Percentiles rank a stretch among this genome's conserved stretches.
These are phyloP conservation scores for Nesidiocoris tenuis DNA, from an alignment of 2,888 invertebrate species.

Conservation along the genomic window DNA sequence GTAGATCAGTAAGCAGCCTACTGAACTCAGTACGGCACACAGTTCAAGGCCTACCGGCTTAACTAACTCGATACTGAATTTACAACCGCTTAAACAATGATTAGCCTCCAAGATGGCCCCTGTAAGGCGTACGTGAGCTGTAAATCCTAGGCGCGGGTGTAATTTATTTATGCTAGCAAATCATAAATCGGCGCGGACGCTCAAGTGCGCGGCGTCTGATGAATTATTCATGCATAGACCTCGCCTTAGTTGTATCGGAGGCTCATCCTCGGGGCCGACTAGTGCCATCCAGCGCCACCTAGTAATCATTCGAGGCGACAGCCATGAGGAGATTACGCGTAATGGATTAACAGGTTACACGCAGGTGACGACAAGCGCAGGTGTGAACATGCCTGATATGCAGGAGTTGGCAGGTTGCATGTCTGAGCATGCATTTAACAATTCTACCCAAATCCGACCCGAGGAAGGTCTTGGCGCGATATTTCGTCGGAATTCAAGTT, in stretches of 20 bases:
- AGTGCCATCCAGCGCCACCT: neutral
- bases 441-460: too few relatives aligned
- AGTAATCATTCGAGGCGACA: neutral
- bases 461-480: too few relatives aligned
- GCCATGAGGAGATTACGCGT: conserved; percentile 11
- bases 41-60: too few relatives aligned
- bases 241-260: neutral
- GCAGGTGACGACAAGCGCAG: conserved; percentile 5
- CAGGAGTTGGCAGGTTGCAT: neutral
- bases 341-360: conserved; percentile 20
- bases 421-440: neutral
- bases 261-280: neutral
- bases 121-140: neutral
- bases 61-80: conserved; percentile 8
- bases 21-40: too few relatives aligned
- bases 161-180: conserved; percentile 22
- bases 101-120: conserved; percentile 11
- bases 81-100: conserved; percentile 20
- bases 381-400: conserved; percentile 10
- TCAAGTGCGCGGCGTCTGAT: neutral
- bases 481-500: too few relatives aligned
- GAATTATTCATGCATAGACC: conserved; percentile 17
- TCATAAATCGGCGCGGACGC: conserved; percentile 21
- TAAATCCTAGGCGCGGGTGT: neutral
- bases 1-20: too few relatives aligned